Percentiles rank a stretch among this genome's conserved stretches.
These are phyloP conservation scores for Sinosuthora webbiana DNA, from an alignment of 2,113 vertebrate genomes.

Conservation along the genomic window DNA sequence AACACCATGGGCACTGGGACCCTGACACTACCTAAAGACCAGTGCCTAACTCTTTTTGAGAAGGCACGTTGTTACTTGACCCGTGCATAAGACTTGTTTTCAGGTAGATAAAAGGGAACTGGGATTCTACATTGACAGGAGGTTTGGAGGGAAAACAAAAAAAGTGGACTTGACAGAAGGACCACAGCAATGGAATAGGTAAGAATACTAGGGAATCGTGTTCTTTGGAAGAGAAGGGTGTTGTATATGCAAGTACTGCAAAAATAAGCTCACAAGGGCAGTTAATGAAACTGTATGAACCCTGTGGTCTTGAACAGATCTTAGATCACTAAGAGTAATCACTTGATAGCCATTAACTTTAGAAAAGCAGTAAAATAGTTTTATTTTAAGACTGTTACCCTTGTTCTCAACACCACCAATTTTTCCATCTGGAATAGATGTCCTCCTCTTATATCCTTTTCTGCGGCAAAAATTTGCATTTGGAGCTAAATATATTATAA, in stretches of 20 bases:
- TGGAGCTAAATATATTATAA: neutral
- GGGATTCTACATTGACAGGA: neutral
- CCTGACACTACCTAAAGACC: neutral
- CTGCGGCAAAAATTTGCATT: neutral
- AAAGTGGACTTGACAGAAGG: neutral
- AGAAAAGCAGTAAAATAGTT: neutral
- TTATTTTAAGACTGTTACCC: neutral
- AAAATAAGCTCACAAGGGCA: neutral
- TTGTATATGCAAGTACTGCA: neutral
- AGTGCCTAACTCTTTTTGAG: neutral
- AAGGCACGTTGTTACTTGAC: neutral
- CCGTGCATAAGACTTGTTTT: neutral
- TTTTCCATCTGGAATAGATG: neutral
- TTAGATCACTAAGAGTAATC: neutral
- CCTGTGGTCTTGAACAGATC: neutral
- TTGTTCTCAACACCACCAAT: neutral
- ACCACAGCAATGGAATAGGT: neutral
- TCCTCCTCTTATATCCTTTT: neutral
- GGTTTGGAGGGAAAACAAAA: neutral
- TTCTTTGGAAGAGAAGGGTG: neutral
- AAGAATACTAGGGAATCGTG: neutral
- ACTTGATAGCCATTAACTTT: neutral
- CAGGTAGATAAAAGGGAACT: neutral
- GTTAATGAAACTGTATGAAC: neutral
- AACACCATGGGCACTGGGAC: neutral